Evolutionary conservation across 2,113 vertebrate genomes (phyloP).

Genomic region (Sigmodon hispidus): DNA sequence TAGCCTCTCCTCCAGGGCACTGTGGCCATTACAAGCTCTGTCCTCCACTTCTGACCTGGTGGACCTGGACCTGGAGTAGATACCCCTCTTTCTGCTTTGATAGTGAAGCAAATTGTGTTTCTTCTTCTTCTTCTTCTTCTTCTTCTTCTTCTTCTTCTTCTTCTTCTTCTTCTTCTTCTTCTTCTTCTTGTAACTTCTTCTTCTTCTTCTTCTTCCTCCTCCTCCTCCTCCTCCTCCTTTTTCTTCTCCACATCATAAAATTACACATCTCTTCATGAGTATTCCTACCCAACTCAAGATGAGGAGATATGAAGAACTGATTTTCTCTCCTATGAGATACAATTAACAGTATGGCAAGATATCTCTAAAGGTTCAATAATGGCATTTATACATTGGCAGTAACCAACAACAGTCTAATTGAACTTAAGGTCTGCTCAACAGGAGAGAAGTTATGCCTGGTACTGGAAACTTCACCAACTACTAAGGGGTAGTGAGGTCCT

Average conservation of each 20-base stretch:
- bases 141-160: no score
- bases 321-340: neutral
- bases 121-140: no score
- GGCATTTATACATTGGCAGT: neutral
- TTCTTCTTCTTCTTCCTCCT: no score
- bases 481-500: no score
- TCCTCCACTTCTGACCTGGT: neutral
- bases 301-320: neutral
- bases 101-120: neutral
- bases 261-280: neutral
- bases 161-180: no score
- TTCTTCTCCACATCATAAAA: neutral
- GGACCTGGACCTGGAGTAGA: neutral
- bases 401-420: neutral
- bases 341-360: neutral
- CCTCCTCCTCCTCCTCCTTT: no score
- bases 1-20: neutral
- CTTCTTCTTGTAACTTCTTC: no score
- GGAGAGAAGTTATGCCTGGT: neutral
- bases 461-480: neutral
- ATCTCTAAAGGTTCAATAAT: neutral
- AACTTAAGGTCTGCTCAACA: neutral
- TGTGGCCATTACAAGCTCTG: neutral
- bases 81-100: neutral
- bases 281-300: neutral